Conservation (phyloP, 2,797 vertebrate genomes). For the Pempheris klunzingeri region DNA sequence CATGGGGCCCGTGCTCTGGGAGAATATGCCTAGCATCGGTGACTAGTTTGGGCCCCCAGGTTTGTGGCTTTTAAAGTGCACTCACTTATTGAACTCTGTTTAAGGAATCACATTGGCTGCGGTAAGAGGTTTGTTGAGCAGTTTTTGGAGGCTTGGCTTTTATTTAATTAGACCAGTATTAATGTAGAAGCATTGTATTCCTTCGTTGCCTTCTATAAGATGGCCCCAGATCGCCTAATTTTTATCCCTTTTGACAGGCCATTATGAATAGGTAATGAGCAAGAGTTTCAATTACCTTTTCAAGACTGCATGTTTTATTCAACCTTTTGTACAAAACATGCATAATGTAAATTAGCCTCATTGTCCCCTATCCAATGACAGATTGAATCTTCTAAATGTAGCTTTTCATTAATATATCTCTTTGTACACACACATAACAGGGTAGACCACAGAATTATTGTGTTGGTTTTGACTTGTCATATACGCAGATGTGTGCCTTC, state of each 20-base stretch:
- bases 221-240: constrained; percentile 7
- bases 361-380: constrained; percentile 22
- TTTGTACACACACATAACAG: not conserved
- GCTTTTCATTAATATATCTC: not conserved
- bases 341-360: constrained; percentile 55
- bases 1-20: constrained; percentile 36
- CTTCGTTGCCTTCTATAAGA: not conserved
- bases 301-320: constrained; percentile 16
- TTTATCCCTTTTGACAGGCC: constrained; percentile 46
- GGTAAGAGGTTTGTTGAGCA: constrained; percentile 1
- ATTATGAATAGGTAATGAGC: constrained; percentile 52
- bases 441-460: not conserved
- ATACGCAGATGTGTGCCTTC: not conserved
- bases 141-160: not conserved
- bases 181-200: constrained; percentile 10
- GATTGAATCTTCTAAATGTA: constrained; percentile 30
- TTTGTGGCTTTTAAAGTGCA: constrained; percentile 31
- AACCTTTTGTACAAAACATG: constrained; percentile 46
- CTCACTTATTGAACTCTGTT: constrained; percentile 23
- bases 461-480: not conserved
- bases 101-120: not conserved
- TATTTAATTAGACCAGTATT: not conserved
- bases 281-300: constrained; percentile 22
- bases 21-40: constrained; percentile 33
- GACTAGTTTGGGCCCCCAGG: constrained; percentile 27